A percentile compares a stretch with the other conserved stretches of the same genome.
These are phyloP conservation scores for Mustela erminea DNA, from an alignment of 2,797 vertebrate genomes.

Conservation along the genomic window DNA sequence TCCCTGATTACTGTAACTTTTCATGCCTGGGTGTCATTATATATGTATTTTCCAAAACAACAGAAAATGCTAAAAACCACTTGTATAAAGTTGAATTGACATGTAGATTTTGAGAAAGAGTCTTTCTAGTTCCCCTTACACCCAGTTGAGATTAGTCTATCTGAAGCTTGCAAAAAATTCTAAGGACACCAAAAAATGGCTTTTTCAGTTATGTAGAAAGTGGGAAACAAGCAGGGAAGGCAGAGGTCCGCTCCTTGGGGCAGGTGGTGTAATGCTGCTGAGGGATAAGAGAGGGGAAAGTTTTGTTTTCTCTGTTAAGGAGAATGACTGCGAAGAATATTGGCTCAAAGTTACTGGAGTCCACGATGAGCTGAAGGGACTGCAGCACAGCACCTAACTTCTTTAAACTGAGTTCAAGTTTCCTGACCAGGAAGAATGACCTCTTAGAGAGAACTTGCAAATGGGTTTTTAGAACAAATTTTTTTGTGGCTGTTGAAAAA, in stretches of 20 bases:
- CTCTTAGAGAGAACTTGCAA: conserved; percentile 31
- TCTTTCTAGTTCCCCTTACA: conserved; percentile 54
- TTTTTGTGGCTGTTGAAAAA: conserved; percentile 35
- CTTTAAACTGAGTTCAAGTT: conserved; percentile 24
- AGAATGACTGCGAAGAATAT: conserved; percentile 55
- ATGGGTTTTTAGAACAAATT: neutral
- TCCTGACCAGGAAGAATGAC: conserved; percentile 5
- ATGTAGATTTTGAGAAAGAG: conserved; percentile 71
- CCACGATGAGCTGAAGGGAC: neutral
- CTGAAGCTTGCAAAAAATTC: conserved; percentile 58
- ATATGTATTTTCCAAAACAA: conserved; percentile 59
- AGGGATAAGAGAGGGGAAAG: conserved; percentile 25
- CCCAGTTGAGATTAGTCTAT: conserved; percentile 38
- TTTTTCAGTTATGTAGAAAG: conserved; percentile 59
- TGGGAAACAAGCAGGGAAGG: conserved; percentile 7
- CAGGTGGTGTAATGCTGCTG: conserved; percentile 19
- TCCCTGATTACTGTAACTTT: conserved; percentile 61
- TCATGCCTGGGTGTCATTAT: conserved; percentile 52
- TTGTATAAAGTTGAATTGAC: conserved; percentile 64
- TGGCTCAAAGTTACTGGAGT: conserved; percentile 48
- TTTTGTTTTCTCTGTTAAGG: conserved; percentile 61
- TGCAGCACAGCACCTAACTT: conserved; percentile 17
- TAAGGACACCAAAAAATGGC: conserved; percentile 53
- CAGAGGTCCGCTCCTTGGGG: conserved; percentile 44
- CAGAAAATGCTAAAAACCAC: conserved; percentile 70